phyloP scores from a whole-genome alignment of 2,888 invertebrate genomes.

The Drosophila conformis region DNA sequence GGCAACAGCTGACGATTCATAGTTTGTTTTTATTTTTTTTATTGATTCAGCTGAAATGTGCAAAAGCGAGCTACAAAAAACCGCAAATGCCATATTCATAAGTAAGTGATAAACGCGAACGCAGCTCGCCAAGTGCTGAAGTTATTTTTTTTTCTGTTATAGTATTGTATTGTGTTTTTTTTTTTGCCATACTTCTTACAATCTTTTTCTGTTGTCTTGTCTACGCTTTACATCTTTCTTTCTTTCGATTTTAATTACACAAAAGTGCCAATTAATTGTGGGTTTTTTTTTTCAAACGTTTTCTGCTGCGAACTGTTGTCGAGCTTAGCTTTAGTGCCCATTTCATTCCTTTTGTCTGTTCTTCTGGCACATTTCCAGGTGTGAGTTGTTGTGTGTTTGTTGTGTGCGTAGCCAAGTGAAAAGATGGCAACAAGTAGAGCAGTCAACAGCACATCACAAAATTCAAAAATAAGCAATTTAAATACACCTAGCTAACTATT shows the following conservation, averaged over 20 bases:
- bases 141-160: slow-evolving; percentile 8
- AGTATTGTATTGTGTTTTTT: slow-evolving; percentile 6
- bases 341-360: slow-evolving; percentile 13
- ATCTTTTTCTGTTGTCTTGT: slow-evolving; percentile 53
- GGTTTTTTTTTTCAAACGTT: slow-evolving; percentile 36
- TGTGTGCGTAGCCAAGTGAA: slow-evolving; percentile 56
- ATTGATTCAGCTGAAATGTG: slow-evolving; percentile 35
- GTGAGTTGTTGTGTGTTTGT: slow-evolving; percentile 25
- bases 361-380: slow-evolving; percentile 31
- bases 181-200: slow-evolving; percentile 22
- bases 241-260: slow-evolving; percentile 72
- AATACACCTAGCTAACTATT: slow-evolving; percentile 14
- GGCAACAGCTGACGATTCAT: slow-evolving; percentile 1
- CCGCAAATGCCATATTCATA: slow-evolving; percentile 31
- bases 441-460: slow-evolving; percentile 32
- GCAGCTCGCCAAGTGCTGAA: slow-evolving; percentile 24
- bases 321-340: slow-evolving; percentile 10
- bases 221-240: slow-evolving; percentile 59
- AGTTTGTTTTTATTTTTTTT: slow-evolving; percentile 29
- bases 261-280: slow-evolving; percentile 76
- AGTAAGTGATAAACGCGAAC: slow-evolving; percentile 35
- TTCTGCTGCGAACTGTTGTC: slow-evolving; percentile 8
- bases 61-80: slow-evolving; percentile 11
- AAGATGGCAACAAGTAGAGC: slow-evolving; percentile 67
- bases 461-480: not conserved